Base-by-base conservation (phyloP, 2,797 vertebrate species). In the Emydoidea blandingii region DNA sequence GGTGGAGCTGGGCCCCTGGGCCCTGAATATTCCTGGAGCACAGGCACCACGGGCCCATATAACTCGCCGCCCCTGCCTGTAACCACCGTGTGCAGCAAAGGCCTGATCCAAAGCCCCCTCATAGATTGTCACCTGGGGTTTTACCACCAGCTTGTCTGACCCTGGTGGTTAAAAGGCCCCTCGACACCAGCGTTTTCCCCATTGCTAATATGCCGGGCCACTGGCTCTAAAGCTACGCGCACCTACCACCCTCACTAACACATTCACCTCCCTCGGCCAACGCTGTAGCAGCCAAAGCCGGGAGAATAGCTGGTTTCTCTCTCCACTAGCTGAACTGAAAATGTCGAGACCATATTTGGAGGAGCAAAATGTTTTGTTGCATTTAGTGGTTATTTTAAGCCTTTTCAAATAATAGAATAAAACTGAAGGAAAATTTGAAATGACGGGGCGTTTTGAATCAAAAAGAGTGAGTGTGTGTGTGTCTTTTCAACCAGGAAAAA, bases 241-340 rank as follows among this genome's bases (percentile, higher is more conserved):
- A 0, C 4, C 14, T 5, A 2, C 44, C 5, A 14, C 74, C 12
- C 6, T 8, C 2, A 12, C 25, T 15, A 29, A 25, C 8, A 47
- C 25, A 9, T 15, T 31, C 14, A 2, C 23, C 12, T 27, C 12
- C 6, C 3, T 44, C 27, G 49, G 25, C 44, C 44, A 14, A 41
- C 5, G 19, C 65, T 12, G 11, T 11, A 18, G 31, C 29, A 31
- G 29, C 31, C 59, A n/a, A 62, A 34, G 29, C 59, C 4, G 29
- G 1, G 59, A 34, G 15, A 62, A 37, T 23, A 21, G 10, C 37
- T 41, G n/a, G 10, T 23, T 41, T 72, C 15, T 5, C 19, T 5
- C n/a, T 5, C 23, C 65, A 12, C 65, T 11, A 37, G n/a, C 18
- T n/a, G 31, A n/a, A 65, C 34, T 21, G 62, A 37, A 68, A n/a